phyloP scores from a whole-genome alignment of 92 coral and sea anemone species.

The Paramuricea clavata region DNA sequence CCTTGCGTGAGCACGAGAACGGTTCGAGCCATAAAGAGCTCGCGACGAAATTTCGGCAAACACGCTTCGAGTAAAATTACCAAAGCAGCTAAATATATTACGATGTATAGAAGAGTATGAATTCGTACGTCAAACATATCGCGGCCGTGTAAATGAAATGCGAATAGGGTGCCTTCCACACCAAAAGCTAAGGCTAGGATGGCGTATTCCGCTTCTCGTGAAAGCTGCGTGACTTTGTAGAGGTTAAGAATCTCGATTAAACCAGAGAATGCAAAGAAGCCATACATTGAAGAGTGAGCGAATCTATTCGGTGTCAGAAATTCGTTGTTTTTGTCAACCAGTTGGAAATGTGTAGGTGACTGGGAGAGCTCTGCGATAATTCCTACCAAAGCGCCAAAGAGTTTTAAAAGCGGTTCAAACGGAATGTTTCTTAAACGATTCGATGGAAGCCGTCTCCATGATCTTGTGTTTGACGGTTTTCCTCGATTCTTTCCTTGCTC shows the following conservation, averaged over 20 bases:
- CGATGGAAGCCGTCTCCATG: slow-evolving; percentile 5
- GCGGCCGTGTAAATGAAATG: slow-evolving; percentile 80
- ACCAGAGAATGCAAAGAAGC: slow-evolving; percentile 87
- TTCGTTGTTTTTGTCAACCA: slow-evolving; percentile 69
- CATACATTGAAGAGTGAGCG: slow-evolving; percentile 85
- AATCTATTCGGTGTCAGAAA: slow-evolving; percentile 73
- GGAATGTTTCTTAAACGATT: slow-evolving; percentile 53
- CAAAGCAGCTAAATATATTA: slow-evolving; percentile 71
- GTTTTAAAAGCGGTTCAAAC: slow-evolving; percentile 76
- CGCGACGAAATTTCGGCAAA: slow-evolving; percentile 49
- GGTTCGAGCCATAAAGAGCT: slow-evolving; percentile 72
- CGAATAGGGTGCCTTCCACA: slow-evolving; percentile 83
- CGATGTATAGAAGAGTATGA: slow-evolving; percentile 77
- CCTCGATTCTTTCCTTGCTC: neutral
- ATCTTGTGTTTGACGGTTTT: neutral
- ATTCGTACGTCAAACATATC: slow-evolving; percentile 75
- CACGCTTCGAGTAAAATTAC: slow-evolving; percentile 69
- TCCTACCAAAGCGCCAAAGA: slow-evolving; percentile 63
- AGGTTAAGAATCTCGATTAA: slow-evolving; percentile 72
- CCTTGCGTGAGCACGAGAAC: slow-evolving; percentile 80
- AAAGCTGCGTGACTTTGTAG: slow-evolving; percentile 59
- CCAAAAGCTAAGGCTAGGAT: slow-evolving; percentile 73
- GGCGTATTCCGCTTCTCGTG: slow-evolving; percentile 69
- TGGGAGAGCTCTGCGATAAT: slow-evolving; percentile 68
- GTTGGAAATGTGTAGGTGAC: slow-evolving; percentile 61